A percentile compares a stretch with the other conserved stretches of the same genome.
Evolutionary conservation across 2,797 vertebrate genomes (phyloP).

Genomic region (Xiphophorus birchmanni): DNA sequence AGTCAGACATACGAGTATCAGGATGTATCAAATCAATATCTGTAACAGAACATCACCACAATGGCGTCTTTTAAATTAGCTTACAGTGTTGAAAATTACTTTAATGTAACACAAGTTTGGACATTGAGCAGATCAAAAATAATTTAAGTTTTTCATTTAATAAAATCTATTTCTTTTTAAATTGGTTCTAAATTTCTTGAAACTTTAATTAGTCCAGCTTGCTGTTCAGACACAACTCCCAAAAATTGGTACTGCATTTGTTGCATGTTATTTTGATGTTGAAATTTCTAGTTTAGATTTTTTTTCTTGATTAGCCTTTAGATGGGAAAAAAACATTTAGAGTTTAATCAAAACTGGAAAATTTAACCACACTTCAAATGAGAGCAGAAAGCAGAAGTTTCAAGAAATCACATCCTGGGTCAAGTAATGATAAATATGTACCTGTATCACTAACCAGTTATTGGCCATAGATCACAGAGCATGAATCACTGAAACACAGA

Average conservation of each 20-base stretch:
- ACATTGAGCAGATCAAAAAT: neutral
- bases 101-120: neutral
- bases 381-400: neutral
- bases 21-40: neutral
- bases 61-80: neutral
- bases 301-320: neutral
- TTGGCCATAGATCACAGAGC: constrained; percentile 25
- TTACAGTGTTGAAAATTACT: neutral
- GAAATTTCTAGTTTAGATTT: neutral
- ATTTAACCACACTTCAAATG: neutral
- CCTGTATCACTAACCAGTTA: constrained; percentile 65
- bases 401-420: neutral
- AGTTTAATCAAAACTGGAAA: neutral
- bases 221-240: neutral
- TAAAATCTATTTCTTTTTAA: neutral
- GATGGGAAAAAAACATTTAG: neutral
- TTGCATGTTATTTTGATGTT: neutral
- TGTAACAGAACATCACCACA: neutral
- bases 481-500: neutral
- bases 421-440: constrained; percentile 25
- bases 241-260: neutral
- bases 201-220: neutral
- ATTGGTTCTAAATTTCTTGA: neutral
- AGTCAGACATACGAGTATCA: neutral
- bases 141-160: neutral